Conservation (phyloP, 1,140 invertebrate genomes). For the Bombus picipes region DNA sequence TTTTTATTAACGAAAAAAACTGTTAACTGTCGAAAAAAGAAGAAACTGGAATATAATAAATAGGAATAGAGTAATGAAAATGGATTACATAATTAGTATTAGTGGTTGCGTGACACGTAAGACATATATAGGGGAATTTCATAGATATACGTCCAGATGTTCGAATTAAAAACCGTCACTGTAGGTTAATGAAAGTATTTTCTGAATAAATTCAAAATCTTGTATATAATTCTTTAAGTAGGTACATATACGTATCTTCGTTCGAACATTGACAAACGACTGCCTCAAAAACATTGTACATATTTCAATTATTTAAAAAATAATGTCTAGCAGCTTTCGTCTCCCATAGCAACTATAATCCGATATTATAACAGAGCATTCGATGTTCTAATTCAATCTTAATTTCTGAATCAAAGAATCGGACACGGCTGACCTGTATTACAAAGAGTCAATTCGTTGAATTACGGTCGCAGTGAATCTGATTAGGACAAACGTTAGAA, state of each 20-base stretch:
- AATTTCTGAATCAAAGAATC: constrained; percentile 22
- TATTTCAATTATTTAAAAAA: background rate
- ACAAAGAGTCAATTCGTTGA: constrained; percentile 15
- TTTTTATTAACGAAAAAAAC: background rate
- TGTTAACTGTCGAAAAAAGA: constrained; percentile 2
- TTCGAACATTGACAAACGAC: background rate
- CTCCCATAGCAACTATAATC: background rate
- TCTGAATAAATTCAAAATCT: background rate
- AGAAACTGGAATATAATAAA: constrained; percentile 22
- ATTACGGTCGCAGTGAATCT: constrained; percentile 25
- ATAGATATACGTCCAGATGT: background rate
- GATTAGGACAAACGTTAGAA: constrained; percentile 4
- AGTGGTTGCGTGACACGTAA: constrained; percentile 74
- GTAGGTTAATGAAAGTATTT: background rate
- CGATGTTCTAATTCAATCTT: constrained; percentile 35
- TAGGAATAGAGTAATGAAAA: constrained; percentile 64
- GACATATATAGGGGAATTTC: constrained; percentile 47
- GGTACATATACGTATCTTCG: background rate
- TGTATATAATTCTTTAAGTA: background rate
- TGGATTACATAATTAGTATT: constrained; percentile 77
- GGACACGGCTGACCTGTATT: constrained; percentile 13
- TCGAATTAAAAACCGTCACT: background rate
- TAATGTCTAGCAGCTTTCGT: background rate
- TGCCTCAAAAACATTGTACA: background rate
- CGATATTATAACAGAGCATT: too few species aligned